Base-by-base conservation (phyloP, 2,113 vertebrate species). In the Neolamprologus sp. region DNA sequence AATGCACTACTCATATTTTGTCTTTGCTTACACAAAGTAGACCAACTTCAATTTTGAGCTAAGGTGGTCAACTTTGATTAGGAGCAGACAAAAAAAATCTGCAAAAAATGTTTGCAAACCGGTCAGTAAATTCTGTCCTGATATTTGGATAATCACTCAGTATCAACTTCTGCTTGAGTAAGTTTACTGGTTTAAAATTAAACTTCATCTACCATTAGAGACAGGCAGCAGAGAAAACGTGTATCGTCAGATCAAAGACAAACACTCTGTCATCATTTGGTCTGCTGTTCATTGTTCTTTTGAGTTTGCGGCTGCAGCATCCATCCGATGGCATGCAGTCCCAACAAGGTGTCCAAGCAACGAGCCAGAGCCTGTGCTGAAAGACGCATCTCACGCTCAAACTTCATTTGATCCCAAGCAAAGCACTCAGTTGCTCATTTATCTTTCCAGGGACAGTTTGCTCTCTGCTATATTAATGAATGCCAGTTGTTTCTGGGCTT, bases 331-430 rank as follows among this genome's bases (percentile, higher is more conserved):
- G 90, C 71, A 90, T 89, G 85, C 95, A 95, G 93, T 93, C 95
- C 94, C 94, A 93, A 94, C 91, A 93, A 96, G 94, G 96, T 95
- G 96, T 95, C 92, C 94, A 80, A 84, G 94, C 94, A 89, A 89
- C 79, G 90, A 96, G 86, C 95, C 96, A 97, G 96, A 96, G 87
- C 93, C 87, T 65, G 94, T 96, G 96, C 91, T 95, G 96, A 97
- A 94, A 96, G 96, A 97, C 13, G 55, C 89, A 87, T 88, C 94
- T 95, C 88, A 90, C 82, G 75, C 85, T 93, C 92, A 53, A 57
- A 83, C 87, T 80, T 84, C 88, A 78, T 92, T 83, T 23, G 87
- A 88, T 91, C 88, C 63, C 65, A 21, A 81, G 85, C 40, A 54
- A 90, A 90, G 75, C 53, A 37, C 45, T 51, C 80, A 51, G 47